Evolutionary conservation across 1,140 invertebrate genomes (phyloP).

Genomic region (Musca domestica): DNA sequence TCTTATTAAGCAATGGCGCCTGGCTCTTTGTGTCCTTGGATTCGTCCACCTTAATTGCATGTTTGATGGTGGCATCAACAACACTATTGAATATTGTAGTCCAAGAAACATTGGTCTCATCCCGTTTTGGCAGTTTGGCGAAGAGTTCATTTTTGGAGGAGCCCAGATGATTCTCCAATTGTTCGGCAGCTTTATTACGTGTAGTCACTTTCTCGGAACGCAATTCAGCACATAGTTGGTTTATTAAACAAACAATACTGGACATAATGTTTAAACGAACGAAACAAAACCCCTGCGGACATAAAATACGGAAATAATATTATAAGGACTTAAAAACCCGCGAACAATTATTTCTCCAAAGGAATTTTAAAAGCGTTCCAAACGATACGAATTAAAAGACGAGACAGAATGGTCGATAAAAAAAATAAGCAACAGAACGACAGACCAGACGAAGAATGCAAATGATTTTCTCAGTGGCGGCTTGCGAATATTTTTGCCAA

Average conservation of each 20-base stretch:
- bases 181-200: constrained; percentile 26
- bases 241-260: constrained; percentile 11
- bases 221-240: constrained; percentile 24
- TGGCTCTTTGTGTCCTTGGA: constrained; percentile 16
- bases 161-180: constrained; percentile 20
- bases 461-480: too few relatives aligned
- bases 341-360: not conserved
- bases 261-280: constrained; percentile 18
- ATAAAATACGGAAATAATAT: not conserved
- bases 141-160: constrained; percentile 25
- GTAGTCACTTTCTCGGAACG: constrained; percentile 24
- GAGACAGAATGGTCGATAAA: too few relatives aligned
- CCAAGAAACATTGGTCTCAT: constrained; percentile 14
- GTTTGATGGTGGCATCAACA: constrained; percentile 20
- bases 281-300: not conserved
- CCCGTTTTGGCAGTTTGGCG: not conserved
- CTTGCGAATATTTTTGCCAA: too few relatives aligned
- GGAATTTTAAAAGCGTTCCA: not conserved
- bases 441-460: too few relatives aligned
- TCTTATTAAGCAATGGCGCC: constrained; percentile 23
- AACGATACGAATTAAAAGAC: too few relatives aligned
- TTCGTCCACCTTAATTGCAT: constrained; percentile 26
- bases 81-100: constrained; percentile 22
- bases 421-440: too few relatives aligned
- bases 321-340: not conserved